These are phyloP conservation scores for Podarcis raffonei DNA, from an alignment of 2,113 vertebrate species.

Conservation along the genomic window DNA sequence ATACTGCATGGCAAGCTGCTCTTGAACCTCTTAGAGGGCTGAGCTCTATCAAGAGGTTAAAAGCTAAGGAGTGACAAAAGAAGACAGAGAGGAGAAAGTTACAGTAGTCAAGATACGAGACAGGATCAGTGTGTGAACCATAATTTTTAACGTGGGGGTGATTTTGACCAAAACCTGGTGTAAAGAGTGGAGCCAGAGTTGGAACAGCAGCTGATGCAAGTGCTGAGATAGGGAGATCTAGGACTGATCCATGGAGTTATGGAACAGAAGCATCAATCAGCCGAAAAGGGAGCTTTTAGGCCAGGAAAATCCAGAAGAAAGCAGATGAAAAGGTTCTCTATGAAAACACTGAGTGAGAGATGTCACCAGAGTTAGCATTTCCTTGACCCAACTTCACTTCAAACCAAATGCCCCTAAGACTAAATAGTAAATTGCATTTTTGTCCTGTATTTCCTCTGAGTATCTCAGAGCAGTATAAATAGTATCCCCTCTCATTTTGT, in stretches of 20 bases:
- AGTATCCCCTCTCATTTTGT: neutral
- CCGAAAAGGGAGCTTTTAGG: too few relatives aligned
- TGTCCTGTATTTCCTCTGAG: neutral
- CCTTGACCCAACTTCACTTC: neutral
- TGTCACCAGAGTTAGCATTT: neutral
- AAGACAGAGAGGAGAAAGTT: neutral
- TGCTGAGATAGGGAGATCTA: too few relatives aligned
- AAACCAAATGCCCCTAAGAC: neutral
- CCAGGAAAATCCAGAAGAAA: too few relatives aligned
- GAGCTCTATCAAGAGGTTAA: neutral
- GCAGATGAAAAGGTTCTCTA: neutral
- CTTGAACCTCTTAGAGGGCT: neutral
- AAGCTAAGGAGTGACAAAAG: neutral
- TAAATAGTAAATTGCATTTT: neutral
- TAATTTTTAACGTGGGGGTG: neutral
- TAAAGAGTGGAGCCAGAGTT: too few relatives aligned
- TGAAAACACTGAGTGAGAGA: neutral
- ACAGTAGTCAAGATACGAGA: neutral
- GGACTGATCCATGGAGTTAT: too few relatives aligned
- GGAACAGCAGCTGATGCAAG: too few relatives aligned
- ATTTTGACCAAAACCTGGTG: too few relatives aligned
- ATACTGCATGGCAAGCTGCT: neutral
- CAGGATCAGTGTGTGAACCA: neutral
- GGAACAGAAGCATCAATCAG: too few relatives aligned
- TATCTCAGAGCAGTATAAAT: neutral